Base-by-base conservation (phyloP, 2,888 invertebrate genomes). In the Drosophila prolongata region DNA sequence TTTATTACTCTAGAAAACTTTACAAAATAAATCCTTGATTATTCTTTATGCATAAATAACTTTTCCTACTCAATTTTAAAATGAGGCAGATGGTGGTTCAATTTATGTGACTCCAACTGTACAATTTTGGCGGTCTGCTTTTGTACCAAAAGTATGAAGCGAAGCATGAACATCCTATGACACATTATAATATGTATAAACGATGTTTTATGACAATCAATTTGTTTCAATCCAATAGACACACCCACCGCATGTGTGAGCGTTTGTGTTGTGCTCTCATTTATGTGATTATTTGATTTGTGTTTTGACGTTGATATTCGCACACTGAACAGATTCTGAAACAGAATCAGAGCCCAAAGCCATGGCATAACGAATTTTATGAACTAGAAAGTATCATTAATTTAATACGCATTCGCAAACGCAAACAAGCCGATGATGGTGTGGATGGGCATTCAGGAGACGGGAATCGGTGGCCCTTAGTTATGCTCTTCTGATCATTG, bases 371-470 rank as follows among this genome's bases (percentile, higher is more conserved):
- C 81, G 77, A 90, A 90, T 89, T 91, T 91, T 91, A 91, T 92
- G 91, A 91, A 90, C 90, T 91, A 91, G 92, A 91, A 92, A 84
- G 91, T 85, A 89, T 91, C 90, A 90, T 91, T 90, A 91, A 92
- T 90, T 91, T 91, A 90, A 91, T 89, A 90, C 91, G 84, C 84
- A 76, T 85, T 81, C 80, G 79, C 78, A 56, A 61, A 71, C 65
- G 79, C 79, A 76, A 73, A 75, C 76, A 71, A 69, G 49, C 56
- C 55, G 59, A 70, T 59, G 60, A 75, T 30, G 8, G 30, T 56
- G 61, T 49, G 53, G 40, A 11, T 19, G 58, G 16, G 16, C 10
- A 11, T 16, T 37, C 56, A 44, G 54, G 14, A 11, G 60, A 30
- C 60, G 44, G 38, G 62, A 43, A 46, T 14, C 30, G 58, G 37